phyloP scores from a whole-genome alignment of 2,797 vertebrate genomes.

The Mycteria americana region DNA sequence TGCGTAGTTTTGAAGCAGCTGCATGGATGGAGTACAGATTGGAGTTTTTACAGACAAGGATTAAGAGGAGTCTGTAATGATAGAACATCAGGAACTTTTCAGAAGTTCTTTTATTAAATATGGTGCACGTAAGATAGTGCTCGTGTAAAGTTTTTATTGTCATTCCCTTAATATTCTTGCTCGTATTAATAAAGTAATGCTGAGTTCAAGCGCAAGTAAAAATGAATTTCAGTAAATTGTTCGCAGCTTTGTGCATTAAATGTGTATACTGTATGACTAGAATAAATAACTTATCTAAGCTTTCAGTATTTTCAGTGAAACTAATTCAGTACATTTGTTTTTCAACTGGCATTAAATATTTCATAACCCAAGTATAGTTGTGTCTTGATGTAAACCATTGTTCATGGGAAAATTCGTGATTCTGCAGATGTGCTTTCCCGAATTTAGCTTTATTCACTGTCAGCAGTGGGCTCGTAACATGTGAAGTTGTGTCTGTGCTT shows the following conservation, averaged over 20 bases:
- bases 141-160: not conserved
- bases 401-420: not conserved
- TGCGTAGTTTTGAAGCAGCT: not conserved
- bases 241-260: not conserved
- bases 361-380: not conserved
- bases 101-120: not conserved
- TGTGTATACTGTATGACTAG: not conserved
- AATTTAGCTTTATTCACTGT: not conserved
- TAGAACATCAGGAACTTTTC: not conserved
- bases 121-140: not conserved
- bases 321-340: not conserved
- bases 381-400: not conserved
- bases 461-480: fast-evolving
- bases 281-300: not conserved
- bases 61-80: not conserved
- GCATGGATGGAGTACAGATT: not conserved
- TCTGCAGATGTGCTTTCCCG: not conserved
- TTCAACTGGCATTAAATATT: slow-evolving; percentile 8
- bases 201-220: not conserved
- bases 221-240: not conserved
- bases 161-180: not conserved
- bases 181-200: not conserved
- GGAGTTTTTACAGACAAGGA: not conserved
- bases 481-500: not conserved
- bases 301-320: not conserved